Conservation (phyloP, 2,888 invertebrate species). For the Phengaris alcon region DNA sequence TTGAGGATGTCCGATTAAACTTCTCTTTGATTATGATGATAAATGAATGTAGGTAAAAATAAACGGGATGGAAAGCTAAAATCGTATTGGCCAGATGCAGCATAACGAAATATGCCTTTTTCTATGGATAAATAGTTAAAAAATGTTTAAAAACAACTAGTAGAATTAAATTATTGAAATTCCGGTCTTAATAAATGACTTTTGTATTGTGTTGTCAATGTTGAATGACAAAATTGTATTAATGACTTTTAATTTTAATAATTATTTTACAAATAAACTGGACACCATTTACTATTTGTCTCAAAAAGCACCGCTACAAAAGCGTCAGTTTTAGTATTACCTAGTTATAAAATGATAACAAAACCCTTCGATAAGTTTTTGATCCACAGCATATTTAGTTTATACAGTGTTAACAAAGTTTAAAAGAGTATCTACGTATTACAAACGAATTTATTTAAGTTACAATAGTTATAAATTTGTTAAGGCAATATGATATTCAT, state of each 20-base stretch:
- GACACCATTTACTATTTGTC: not conserved
- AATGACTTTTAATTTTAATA: too few relatives aligned
- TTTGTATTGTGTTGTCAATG: too few relatives aligned
- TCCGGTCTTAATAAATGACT: too few relatives aligned
- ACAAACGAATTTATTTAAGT: conserved; percentile 27
- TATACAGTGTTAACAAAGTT: conserved; percentile 25
- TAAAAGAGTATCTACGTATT: conserved; percentile 16
- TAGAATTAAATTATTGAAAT: too few relatives aligned
- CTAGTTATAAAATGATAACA: not conserved
- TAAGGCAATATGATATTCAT: not conserved
- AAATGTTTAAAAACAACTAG: too few relatives aligned
- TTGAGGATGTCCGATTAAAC: not conserved
- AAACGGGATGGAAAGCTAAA: not conserved
- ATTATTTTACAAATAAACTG: too few relatives aligned
- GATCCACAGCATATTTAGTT: conserved; percentile 16
- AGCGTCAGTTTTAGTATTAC: too few relatives aligned
- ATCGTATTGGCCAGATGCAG: too few relatives aligned
- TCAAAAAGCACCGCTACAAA: not conserved
- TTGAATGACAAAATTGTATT: too few relatives aligned
- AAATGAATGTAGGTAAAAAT: not conserved
- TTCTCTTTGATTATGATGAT: not conserved
- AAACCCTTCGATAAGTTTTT: not conserved
- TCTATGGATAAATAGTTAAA: not conserved
- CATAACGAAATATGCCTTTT: not conserved
- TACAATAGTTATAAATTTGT: conserved; percentile 12